A percentile compares a stretch with the other conserved stretches of the same genome.
Evolutionary conservation across 2,113 vertebrate genomes (phyloP).

Genomic region (Campylorhamphus procurvoides): DNA sequence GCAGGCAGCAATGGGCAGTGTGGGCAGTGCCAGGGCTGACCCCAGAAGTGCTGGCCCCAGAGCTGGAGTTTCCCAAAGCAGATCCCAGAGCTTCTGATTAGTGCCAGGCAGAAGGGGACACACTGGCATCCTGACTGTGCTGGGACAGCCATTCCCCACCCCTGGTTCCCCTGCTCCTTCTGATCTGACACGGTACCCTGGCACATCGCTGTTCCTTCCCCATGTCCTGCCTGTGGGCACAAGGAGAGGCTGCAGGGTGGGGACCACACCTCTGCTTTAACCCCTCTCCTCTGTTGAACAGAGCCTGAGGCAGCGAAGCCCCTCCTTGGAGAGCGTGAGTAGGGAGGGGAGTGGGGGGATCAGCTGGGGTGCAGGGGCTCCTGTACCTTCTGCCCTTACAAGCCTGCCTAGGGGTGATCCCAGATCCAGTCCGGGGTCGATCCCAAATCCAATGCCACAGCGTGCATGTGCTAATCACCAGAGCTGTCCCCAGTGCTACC

Average conservation of each 20-base stretch:
- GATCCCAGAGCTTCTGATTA: fast-evolving
- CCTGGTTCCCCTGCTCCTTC: fast-evolving
- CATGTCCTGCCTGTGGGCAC: fast-evolving
- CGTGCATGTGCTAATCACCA: not conserved
- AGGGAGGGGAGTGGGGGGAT: not conserved
- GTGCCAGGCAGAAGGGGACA: too few relatives aligned
- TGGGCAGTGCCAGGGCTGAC: not conserved
- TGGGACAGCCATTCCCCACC: not conserved
- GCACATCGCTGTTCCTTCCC: not conserved
- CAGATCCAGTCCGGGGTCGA: not conserved
- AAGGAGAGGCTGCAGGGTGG: not conserved
- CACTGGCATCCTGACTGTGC: not conserved
- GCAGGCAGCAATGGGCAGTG: not conserved
- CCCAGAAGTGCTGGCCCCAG: not conserved
- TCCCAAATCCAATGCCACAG: not conserved
- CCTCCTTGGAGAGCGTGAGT: conserved; percentile 65
- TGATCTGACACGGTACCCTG: not conserved
- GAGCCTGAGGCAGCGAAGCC: conserved; percentile 63
- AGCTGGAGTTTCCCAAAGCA: not conserved
- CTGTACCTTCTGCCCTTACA: conserved; percentile 56
- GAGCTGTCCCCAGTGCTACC: not conserved
- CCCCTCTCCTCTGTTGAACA: conserved; percentile 71
- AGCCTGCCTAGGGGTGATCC: conserved; percentile 13
- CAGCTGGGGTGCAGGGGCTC: not conserved
- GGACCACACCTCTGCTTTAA: conserved; percentile 12